Percentiles rank a stretch among this genome's conserved stretches.
Conservation (phyloP, 2,888 invertebrate species). For the Diabrotica balteata region DNA sequence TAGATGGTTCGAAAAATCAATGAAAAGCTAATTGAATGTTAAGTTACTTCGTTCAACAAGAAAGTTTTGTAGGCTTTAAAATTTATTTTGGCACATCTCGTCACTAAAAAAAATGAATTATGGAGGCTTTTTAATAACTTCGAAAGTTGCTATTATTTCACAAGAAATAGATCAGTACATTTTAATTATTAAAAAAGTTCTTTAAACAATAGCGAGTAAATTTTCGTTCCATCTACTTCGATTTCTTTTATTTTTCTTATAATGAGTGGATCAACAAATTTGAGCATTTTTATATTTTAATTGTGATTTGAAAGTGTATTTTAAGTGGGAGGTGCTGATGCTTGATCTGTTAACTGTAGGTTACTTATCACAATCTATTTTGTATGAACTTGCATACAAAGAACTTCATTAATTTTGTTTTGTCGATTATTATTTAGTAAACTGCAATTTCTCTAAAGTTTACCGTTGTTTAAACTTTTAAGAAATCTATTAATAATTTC, state of each 20-base stretch:
- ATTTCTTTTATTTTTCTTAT: background rate
- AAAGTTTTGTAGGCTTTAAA: no score
- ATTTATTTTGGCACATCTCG: no score
- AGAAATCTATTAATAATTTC: no score
- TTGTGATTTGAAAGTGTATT: conserved; percentile 6
- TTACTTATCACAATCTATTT: no score
- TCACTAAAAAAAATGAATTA: background rate
- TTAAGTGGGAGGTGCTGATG: conserved; percentile 4
- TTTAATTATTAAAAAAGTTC: no score
- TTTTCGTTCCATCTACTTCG: conserved; percentile 4
- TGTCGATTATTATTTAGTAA: background rate
- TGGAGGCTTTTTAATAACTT: background rate
- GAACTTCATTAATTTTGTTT: no score
- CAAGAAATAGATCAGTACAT: no score
- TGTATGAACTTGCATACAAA: no score
- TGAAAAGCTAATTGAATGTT: no score
- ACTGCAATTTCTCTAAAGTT: background rate
- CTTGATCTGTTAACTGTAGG: background rate
- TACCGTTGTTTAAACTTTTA: no score
- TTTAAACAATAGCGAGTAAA: no score
- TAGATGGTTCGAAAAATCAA: background rate
- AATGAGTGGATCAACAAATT: conserved; percentile 4
- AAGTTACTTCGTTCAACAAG: no score
- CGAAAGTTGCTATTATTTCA: background rate
- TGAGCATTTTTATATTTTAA: background rate